These are phyloP conservation scores for Octodonta nipae DNA, from an alignment of 2,888 invertebrate genomes.

Conservation along the genomic window DNA sequence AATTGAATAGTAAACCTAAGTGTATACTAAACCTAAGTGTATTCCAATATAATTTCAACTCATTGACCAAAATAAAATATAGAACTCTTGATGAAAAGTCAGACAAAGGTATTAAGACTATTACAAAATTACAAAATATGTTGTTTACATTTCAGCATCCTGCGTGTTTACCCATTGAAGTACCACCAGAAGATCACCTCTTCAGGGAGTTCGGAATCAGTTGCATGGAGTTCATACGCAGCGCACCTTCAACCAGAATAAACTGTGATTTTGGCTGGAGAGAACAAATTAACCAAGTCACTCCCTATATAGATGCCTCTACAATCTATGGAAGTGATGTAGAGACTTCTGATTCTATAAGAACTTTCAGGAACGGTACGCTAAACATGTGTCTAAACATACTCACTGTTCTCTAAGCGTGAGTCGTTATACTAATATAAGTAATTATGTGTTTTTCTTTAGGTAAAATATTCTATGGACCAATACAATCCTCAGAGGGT, in stretches of 20 bases:
- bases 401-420: background rate
- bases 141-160: slow-evolving; percentile 72
- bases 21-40: no score
- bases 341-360: slow-evolving; percentile 56
- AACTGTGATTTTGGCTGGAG: slow-evolving; percentile 71
- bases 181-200: slow-evolving; percentile 59
- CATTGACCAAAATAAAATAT: no score
- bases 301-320: slow-evolving; percentile 70
- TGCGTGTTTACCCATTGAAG: slow-evolving; percentile 70
- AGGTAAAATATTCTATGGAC: slow-evolving; percentile 32
- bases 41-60: no score
- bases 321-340: slow-evolving; percentile 69
- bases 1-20: no score
- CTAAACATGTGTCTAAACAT: background rate
- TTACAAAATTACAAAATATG: no score
- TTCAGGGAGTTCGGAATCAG: slow-evolving; percentile 54
- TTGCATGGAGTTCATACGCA: slow-evolving; percentile 72
- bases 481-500: slow-evolving; percentile 38
- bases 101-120: no score
- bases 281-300: slow-evolving; percentile 74
- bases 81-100: no score
- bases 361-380: slow-evolving; percentile 61
- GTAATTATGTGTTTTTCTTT: slow-evolving; percentile 5
- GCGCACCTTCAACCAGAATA: slow-evolving; percentile 65
- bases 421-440: background rate